A percentile compares a stretch with the other conserved stretches of the same genome.
Evolutionary conservation across 2,888 invertebrate species (phyloP).

Genomic region (Drepanosiphum platanoidis): DNA sequence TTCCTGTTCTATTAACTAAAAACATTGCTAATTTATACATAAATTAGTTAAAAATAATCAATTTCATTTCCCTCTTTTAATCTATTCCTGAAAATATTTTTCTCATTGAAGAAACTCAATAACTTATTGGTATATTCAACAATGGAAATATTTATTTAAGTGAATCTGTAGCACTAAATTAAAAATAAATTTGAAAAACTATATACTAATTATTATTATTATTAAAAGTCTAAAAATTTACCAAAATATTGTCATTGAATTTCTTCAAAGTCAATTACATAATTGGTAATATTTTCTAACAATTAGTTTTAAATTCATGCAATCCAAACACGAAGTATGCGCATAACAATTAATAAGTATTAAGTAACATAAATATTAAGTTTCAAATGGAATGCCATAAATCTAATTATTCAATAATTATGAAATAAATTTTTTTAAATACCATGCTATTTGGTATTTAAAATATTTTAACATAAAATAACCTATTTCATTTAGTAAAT

Average conservation of each 20-base stretch:
- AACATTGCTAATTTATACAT: not conserved
- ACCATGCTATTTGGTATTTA: not conserved
- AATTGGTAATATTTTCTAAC: not conserved
- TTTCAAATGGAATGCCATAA: not conserved
- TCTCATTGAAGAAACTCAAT: conserved; percentile 21
- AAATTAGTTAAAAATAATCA: not conserved
- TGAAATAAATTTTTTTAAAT: not conserved
- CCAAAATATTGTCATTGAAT: conserved; percentile 28
- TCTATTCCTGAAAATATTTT: conserved; percentile 12
- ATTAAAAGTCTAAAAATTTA: conserved; percentile 9
- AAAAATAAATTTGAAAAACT: too few species aligned
- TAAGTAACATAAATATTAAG: conserved; percentile 34
- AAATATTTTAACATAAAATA: not conserved
- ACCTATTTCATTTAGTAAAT: not conserved
- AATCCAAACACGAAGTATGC: conserved; percentile 61
- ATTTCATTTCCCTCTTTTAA: not conserved
- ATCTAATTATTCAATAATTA: not conserved
- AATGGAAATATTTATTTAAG: not conserved
- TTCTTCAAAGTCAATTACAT: conserved; percentile 13
- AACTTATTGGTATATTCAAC: not conserved
- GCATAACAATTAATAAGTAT: conserved; percentile 57
- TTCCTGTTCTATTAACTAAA: not conserved
- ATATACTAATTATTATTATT: not conserved
- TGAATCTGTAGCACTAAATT: too few species aligned
- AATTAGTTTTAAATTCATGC: conserved; percentile 40